A percentile compares a stretch with the other conserved stretches of the same genome.
Evolutionary conservation across 2,797 vertebrate genomes (phyloP).

Genomic region (Merluccius polli): DNA sequence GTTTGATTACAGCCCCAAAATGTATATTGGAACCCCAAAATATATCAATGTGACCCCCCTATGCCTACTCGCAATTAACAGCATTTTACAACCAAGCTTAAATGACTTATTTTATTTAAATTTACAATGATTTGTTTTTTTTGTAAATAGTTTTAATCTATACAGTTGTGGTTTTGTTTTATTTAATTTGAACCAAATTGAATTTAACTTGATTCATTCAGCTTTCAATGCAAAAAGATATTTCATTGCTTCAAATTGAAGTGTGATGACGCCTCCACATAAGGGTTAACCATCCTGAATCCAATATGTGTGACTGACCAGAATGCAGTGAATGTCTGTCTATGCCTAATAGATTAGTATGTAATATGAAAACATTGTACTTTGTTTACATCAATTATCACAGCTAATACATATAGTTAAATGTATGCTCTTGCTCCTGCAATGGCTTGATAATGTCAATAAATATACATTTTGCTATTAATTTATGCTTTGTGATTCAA

Average conservation of each 20-base stretch:
- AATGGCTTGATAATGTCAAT: conserved; percentile 49
- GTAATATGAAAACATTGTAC: conserved; percentile 14
- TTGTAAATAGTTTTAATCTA: conserved; percentile 22
- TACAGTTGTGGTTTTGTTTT: conserved; percentile 10
- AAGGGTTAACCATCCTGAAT: conserved; percentile 1
- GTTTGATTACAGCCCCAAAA: neutral
- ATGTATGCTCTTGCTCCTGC: conserved; percentile 27
- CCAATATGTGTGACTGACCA: conserved; percentile 6
- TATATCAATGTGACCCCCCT: neutral
- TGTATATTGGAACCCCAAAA: neutral
- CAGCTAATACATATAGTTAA: conserved; percentile 5
- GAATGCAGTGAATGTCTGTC: conserved; percentile 27
- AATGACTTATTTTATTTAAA: conserved; percentile 13
- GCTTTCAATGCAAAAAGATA: conserved; percentile 9
- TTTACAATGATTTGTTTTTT: conserved; percentile 16
- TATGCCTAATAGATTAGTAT: conserved; percentile 8
- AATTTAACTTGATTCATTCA: conserved; percentile 20
- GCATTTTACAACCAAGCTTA: conserved; percentile 15
- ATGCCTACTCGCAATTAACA: conserved; percentile 12
- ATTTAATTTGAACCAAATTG: conserved; percentile 25
- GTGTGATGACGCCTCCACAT: conserved; percentile 41
- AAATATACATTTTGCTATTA: conserved; percentile 59
- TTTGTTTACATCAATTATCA: conserved; percentile 26
- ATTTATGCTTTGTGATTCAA: conserved; percentile 18
- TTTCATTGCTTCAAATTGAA: conserved; percentile 63